These are phyloP conservation scores for Chymomyza fuscimana DNA, from an alignment of 2,888 invertebrate species.

Conservation along the genomic window DNA sequence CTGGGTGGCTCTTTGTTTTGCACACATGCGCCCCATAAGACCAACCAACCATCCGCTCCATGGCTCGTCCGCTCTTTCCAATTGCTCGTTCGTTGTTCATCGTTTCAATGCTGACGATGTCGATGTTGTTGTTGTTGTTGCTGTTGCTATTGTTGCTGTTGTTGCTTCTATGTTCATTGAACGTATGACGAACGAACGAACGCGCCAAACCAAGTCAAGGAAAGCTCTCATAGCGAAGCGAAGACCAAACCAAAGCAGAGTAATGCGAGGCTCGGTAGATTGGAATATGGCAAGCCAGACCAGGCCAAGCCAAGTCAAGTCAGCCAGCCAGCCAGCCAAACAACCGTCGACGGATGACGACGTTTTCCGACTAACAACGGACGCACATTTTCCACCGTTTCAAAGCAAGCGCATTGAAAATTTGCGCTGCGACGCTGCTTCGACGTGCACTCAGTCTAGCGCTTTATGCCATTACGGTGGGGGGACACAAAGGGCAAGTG, in stretches of 20 bases:
- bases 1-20: conserved; percentile 65
- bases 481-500: conserved; percentile 16
- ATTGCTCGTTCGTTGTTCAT: not conserved
- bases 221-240: not conserved
- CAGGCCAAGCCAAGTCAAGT: conserved; percentile 11
- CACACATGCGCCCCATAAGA: conserved; percentile 42
- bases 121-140: conserved; percentile 23
- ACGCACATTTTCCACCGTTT: conserved; percentile 74
- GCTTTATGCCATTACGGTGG: not conserved
- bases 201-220: not conserved
- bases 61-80: conserved; percentile 42
- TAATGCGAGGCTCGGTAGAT: conserved; percentile 29
- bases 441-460: conserved; percentile 21
- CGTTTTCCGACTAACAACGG: conserved; percentile 76
- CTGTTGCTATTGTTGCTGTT: conserved; percentile 21
- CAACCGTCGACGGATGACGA: conserved; percentile 76
- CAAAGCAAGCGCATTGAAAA: conserved; percentile 74
- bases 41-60: conserved; percentile 40
- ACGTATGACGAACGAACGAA: conserved; percentile 9
- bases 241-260: conserved; percentile 1
- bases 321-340: conserved; percentile 49
- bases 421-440: conserved; percentile 69
- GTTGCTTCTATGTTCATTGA: conserved; percentile 27
- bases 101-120: conserved; percentile 40
- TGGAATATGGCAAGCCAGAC: conserved; percentile 16